phyloP scores from a whole-genome alignment of 2,113 vertebrate genomes.

The Passer montanus region DNA sequence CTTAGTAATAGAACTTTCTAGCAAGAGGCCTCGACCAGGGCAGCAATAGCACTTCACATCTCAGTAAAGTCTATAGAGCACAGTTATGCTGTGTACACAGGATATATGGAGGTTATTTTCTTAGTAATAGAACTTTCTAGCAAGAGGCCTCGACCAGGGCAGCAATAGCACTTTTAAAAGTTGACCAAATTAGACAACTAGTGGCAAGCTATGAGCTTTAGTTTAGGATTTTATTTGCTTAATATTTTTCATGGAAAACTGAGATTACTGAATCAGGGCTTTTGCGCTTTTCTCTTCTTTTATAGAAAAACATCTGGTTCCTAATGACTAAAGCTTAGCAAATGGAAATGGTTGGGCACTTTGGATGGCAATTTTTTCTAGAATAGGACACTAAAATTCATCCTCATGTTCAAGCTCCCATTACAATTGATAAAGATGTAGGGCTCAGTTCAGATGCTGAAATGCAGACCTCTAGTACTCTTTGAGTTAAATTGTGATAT shows the following conservation, averaged over 20 bases:
- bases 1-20: neutral
- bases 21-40: neutral
- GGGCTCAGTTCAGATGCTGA: neutral
- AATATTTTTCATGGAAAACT: neutral
- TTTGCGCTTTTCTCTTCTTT: neutral
- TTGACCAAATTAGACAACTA: neutral
- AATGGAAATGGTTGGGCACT: neutral
- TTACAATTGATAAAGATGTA: neutral
- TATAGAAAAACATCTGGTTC: neutral
- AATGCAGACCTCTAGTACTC: no score
- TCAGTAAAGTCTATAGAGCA: no score
- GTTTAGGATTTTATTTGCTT: neutral
- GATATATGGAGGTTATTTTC: neutral
- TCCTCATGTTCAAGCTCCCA: accelerated
- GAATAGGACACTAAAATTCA: neutral
- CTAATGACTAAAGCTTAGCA: neutral
- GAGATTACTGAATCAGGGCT: neutral
- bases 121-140: neutral
- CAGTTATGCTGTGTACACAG: no score
- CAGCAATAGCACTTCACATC: neutral
- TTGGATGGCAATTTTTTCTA: neutral
- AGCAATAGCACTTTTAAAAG: neutral
- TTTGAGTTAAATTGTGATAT: neutral
- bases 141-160: neutral
- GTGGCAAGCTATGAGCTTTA: neutral